phyloP scores from a whole-genome alignment of 2,888 invertebrate species.

The Cryptocephalus moraei region DNA sequence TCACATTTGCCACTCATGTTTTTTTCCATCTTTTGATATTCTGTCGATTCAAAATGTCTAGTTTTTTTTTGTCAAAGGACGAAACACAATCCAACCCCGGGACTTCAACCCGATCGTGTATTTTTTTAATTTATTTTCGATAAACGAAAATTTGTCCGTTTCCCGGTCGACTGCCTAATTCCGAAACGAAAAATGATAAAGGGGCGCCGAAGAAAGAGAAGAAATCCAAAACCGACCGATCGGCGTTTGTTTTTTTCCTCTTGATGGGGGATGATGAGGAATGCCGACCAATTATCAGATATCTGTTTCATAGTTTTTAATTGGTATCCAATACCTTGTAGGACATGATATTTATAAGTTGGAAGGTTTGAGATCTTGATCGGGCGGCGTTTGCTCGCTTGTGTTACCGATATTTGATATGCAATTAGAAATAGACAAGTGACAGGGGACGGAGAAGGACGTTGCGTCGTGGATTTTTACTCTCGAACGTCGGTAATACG shows the following conservation, averaged over 20 bases:
- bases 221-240: neutral
- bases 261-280: too few species aligned
- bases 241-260: conserved; percentile 3
- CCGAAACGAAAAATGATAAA: neutral
- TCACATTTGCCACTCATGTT: too few species aligned
- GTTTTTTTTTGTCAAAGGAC: too few species aligned
- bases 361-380: conserved; percentile 11
- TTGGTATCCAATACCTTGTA: conserved; percentile 27
- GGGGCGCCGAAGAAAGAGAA: neutral
- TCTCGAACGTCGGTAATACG: conserved; percentile 3
- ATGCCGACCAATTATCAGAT: conserved; percentile 17
- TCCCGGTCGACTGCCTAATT: conserved; percentile 1
- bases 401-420: conserved; percentile 11
- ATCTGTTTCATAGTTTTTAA: conserved; percentile 27
- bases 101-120: too few species aligned
- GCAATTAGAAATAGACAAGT: conserved; percentile 13
- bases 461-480: conserved; percentile 2
- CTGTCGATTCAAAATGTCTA: too few species aligned
- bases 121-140: too few species aligned
- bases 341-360: conserved; percentile 25
- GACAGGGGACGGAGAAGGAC: conserved; percentile 7
- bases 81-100: too few species aligned
- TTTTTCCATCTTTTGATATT: too few species aligned
- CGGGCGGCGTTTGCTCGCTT: conserved; percentile 2
- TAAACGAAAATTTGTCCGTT: neutral